Base-by-base conservation (phyloP, 2,888 invertebrate species). In the Lithophane leautieri region DNA sequence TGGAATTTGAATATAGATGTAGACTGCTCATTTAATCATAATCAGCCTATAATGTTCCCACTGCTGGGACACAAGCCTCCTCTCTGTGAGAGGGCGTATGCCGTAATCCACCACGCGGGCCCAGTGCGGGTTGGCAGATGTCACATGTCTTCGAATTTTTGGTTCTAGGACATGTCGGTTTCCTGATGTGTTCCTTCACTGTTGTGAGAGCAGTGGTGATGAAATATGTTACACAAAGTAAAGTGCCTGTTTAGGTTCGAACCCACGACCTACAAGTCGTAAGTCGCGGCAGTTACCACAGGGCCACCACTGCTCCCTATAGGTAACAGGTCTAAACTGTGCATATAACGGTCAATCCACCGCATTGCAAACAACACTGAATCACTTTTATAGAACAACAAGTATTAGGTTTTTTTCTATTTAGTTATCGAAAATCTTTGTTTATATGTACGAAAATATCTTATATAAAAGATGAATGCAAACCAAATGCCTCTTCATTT, bases 401-500 rank as follows among this genome's bases (percentile, higher is more conserved):
- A 60, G 28, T 19, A 14, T 22, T 56, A 56, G n/a, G 7, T 47
- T 34, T 34, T 50, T 50, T 50, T 50, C 2, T 34, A 60, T 22
- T 61, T 61, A 14, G 61, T 34, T 2, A 22, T 61, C 22, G 22
- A 40, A 50, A 47, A 16, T 47, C 16, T 47, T 0, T 19, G 16
- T 16, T 47, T 47, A 47, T 16, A 47, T 47, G 16, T 16, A 16
- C 16, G 19, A 8, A 19, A 61, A 22, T 50, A 50, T 50, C 22
- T 9, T 52, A 22, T 52, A 22, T 56, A 6, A 19, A 44, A 56
- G 4, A 50, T 75, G 2, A 58, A 76, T 58, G 25, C 25, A 74
- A 34, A 76, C 60, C 11, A 52, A 77, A 25, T 34, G 22, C 22
- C 6, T 28, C 11, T 19, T 28, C n/a, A 60, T 77, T 60, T 42